These are phyloP conservation scores for Dasysyrphus albostriatus DNA, from an alignment of 2,888 invertebrate species.

Conservation along the genomic window DNA sequence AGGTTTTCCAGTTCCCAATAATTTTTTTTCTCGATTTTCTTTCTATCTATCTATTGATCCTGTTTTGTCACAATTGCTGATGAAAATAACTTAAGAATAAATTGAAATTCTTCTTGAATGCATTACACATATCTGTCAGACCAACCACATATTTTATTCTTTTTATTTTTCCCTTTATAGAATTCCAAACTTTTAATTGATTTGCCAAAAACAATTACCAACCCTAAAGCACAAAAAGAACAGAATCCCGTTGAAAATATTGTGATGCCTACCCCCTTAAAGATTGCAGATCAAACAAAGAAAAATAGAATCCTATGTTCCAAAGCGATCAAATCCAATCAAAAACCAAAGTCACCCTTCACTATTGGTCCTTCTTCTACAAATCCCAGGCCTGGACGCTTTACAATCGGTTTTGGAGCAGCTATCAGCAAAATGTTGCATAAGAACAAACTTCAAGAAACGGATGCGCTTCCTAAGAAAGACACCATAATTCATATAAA, in stretches of 20 bases:
- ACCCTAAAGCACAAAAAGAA: neutral
- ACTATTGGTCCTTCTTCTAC: constrained; percentile 19
- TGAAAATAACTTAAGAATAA: too few species aligned
- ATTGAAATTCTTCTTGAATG: too few species aligned
- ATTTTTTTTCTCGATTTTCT: too few species aligned
- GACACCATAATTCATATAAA: neutral
- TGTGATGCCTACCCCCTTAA: neutral
- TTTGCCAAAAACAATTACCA: neutral
- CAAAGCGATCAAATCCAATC: neutral
- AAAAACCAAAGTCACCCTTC: constrained; percentile 18
- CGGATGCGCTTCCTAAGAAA: neutral
- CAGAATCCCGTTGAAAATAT: neutral
- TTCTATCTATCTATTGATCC: too few species aligned
- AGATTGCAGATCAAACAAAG: neutral
- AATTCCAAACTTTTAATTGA: neutral
- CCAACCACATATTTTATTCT: neutral
- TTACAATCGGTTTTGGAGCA: constrained; percentile 35
- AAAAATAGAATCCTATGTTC: neutral
- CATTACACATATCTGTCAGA: too few species aligned
- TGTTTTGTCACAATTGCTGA: too few species aligned
- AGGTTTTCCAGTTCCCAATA: too few species aligned
- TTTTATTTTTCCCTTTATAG: constrained; percentile 10
- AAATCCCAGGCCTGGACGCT: constrained; percentile 18
- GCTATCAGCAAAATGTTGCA: constrained; percentile 53
- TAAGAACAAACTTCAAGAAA: constrained; percentile 26